A percentile compares a stretch with the other conserved stretches of the same genome.
Conservation (phyloP, 1,140 invertebrate genomes). For the Euura saliciscinereae region DNA sequence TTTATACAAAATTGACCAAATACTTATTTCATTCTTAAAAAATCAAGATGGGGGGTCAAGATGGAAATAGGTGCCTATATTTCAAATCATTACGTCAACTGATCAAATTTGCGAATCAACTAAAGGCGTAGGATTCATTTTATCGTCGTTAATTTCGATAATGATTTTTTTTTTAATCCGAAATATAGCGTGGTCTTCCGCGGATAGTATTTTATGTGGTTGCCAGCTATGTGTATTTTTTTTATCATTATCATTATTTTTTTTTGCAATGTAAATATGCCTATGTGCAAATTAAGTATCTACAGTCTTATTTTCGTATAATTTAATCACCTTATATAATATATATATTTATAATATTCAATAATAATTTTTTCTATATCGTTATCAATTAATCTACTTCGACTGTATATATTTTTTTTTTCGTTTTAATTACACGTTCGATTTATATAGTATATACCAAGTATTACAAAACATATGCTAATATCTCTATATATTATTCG, state of each 20-base stretch:
- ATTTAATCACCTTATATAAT: too few relatives aligned
- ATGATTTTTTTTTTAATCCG: too few relatives aligned
- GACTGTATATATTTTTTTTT: slow-evolving; percentile 7
- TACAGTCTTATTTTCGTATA: slow-evolving; percentile 4
- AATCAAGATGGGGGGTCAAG: too few relatives aligned
- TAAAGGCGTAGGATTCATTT: too few relatives aligned
- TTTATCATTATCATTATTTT: neutral
- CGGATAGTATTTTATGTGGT: neutral
- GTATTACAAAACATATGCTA: slow-evolving; percentile 11
- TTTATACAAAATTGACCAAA: too few relatives aligned
- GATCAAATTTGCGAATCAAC: too few relatives aligned
- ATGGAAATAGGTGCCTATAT: too few relatives aligned
- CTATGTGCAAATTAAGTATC: slow-evolving; percentile 2
- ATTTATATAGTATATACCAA: slow-evolving; percentile 13
- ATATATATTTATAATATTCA: neutral
- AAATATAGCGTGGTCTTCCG: neutral
- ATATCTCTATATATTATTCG: slow-evolving; percentile 5
- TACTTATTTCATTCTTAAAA: too few relatives aligned
- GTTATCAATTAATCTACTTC: slow-evolving; percentile 11
- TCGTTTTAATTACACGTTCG: neutral
- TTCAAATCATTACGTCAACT: too few relatives aligned
- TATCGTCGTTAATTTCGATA: too few relatives aligned
- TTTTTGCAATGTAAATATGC: neutral
- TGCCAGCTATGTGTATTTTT: neutral
- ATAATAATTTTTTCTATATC: neutral